Evolutionary conservation across 2,113 vertebrate species (phyloP).

Genomic region (Zosterops hypoxanthus): DNA sequence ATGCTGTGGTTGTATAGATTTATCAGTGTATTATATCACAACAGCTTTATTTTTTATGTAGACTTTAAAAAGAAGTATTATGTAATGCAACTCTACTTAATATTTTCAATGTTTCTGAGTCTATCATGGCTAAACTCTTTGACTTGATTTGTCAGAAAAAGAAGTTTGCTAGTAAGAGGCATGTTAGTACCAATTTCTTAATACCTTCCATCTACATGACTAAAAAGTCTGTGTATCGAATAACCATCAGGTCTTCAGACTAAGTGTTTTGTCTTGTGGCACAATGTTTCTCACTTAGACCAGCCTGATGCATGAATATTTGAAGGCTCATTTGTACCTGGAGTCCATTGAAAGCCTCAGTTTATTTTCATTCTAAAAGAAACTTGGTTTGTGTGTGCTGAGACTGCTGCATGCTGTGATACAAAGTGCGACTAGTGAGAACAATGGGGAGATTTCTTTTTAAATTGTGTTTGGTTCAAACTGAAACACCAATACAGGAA

Average conservation of each 20-base stretch:
- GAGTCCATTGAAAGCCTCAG: neutral
- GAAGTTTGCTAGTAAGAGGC: neutral
- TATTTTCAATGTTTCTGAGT: neutral
- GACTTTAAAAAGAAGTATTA: neutral
- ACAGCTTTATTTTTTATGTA: neutral
- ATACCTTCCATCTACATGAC: neutral
- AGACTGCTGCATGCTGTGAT: neutral
- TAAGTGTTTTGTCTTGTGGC: too few species aligned
- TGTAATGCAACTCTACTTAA: neutral
- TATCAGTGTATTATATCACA: neutral
- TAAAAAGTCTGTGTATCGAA: neutral
- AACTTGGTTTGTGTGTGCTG: neutral
- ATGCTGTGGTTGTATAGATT: neutral
- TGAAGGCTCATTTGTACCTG: neutral
- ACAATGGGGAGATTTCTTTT: neutral
- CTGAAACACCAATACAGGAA: neutral
- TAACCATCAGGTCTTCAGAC: too few species aligned
- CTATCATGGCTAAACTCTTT: neutral
- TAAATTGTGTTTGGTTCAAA: neutral
- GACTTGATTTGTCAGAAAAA: neutral
- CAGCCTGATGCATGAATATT: neutral
- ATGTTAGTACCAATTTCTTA: neutral
- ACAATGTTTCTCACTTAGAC: neutral
- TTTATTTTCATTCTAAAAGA: neutral
- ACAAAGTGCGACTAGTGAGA: neutral